Conservation (phyloP, 2,888 invertebrate species). For the Pristionchus fissidentatus region DNA sequence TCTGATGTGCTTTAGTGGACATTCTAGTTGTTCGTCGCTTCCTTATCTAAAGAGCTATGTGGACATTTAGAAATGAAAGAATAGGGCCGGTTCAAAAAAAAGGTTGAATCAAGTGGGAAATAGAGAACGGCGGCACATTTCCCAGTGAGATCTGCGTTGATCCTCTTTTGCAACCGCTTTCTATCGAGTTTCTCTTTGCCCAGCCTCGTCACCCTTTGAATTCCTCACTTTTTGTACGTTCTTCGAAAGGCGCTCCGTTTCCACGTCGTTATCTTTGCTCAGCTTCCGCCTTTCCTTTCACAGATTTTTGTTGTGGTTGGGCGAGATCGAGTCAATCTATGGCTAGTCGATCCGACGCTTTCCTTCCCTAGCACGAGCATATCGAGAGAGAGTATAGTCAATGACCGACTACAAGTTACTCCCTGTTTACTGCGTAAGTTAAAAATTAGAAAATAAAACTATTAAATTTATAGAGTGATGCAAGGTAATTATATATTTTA, state of each 20-base stretch:
- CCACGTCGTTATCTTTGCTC: neutral
- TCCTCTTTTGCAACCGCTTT: neutral
- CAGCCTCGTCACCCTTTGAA: neutral
- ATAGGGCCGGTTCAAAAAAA: too few relatives aligned
- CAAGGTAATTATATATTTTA: neutral
- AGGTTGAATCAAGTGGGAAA: too few relatives aligned
- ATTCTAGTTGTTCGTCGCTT: too few relatives aligned
- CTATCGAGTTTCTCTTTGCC: neutral
- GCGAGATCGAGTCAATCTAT: neutral
- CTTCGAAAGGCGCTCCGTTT: too few relatives aligned
- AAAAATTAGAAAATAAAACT: neutral
- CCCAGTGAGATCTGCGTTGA: neutral
- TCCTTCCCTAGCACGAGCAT: too few relatives aligned
- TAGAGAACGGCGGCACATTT: neutral
- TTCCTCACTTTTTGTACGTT: neutral
- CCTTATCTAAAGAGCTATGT: too few relatives aligned
- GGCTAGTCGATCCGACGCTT: neutral
- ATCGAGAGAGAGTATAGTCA: too few relatives aligned
- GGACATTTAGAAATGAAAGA: too few relatives aligned
- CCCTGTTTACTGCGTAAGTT: neutral
- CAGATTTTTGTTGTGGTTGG: neutral
- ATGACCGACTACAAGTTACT: too few relatives aligned
- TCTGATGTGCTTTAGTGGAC: too few relatives aligned
- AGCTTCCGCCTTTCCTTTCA: neutral
- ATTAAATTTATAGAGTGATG: neutral